phyloP scores from a whole-genome alignment of 2,113 vertebrate genomes.

The Lepus americanus region DNA sequence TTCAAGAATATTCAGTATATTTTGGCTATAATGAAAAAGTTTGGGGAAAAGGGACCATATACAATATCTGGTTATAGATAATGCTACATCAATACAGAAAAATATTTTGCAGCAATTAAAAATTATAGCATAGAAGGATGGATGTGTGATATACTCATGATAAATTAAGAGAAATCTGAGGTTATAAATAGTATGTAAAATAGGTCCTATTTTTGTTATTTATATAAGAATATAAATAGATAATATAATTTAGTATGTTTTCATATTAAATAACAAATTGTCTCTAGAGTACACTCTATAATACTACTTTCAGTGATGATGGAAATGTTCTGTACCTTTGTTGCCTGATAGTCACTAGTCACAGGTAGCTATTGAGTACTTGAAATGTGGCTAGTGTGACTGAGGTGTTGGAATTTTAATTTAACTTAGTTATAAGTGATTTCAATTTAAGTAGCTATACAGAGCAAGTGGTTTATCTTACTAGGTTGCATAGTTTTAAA shows the following conservation, averaged over 20 bases:
- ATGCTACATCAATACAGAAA: neutral
- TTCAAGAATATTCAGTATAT: neutral
- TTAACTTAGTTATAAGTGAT: slow-evolving; percentile 11
- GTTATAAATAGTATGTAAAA: neutral
- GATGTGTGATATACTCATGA: neutral
- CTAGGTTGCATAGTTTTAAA: neutral
- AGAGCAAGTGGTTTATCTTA: neutral
- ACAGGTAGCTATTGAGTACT: neutral
- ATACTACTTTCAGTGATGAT: neutral
- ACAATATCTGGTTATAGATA: neutral
- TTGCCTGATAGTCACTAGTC: neutral
- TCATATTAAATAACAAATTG: neutral
- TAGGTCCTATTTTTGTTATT: neutral
- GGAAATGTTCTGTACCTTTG: neutral
- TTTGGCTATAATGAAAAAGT: slow-evolving; percentile 17
- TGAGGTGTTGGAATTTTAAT: neutral
- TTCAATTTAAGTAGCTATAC: neutral
- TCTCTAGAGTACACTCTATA: neutral
- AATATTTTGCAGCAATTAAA: neutral
- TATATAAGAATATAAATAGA: neutral
- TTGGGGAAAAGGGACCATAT: neutral
- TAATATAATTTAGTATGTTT: neutral
- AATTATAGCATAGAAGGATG: neutral
- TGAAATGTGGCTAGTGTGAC: neutral
- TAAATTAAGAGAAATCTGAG: neutral